These are phyloP conservation scores for Orycteropus afer DNA, from an alignment of 2,113 vertebrate species.

Conservation along the genomic window DNA sequence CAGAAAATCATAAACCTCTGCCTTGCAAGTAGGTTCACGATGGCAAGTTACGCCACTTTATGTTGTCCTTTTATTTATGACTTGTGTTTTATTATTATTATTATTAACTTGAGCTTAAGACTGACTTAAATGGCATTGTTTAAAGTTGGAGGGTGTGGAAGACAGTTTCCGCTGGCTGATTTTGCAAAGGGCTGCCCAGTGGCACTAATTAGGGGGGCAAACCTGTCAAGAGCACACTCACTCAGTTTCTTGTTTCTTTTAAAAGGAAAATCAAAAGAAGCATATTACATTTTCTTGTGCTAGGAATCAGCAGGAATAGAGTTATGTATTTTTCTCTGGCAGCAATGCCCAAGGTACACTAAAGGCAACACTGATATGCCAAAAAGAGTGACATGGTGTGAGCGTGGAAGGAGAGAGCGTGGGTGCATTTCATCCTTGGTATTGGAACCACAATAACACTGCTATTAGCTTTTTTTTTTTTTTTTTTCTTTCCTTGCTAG, in stretches of 20 bases:
- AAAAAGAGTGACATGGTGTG: not conserved
- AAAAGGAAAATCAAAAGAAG: slow-evolving; percentile 49
- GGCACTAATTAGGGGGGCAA: slow-evolving; percentile 35
- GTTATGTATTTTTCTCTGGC: slow-evolving; percentile 2
- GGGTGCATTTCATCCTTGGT: not conserved
- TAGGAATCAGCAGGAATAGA: not conserved
- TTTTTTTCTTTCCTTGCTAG: not conserved
- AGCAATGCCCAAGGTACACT: not conserved
- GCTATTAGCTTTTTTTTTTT: not conserved
- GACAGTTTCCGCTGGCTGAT: not conserved
- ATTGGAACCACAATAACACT: not conserved
- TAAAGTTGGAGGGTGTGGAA: slow-evolving; percentile 41
- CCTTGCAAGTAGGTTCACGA: slow-evolving; percentile 64
- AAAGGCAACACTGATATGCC: not conserved
- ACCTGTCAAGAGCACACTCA: slow-evolving; percentile 47
- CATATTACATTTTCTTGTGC: slow-evolving; percentile 25
- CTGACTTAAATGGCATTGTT: slow-evolving; percentile 71
- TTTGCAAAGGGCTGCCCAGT: not conserved
- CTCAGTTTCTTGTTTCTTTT: slow-evolving; percentile 47
- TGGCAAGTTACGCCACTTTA: slow-evolving; percentile 37
- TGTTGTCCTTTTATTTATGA: slow-evolving; percentile 22
- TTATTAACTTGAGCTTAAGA: not conserved
- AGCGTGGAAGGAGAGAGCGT: not conserved
- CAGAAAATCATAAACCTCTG: slow-evolving; percentile 22
- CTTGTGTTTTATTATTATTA: not conserved